phyloP scores from a whole-genome alignment of 2,797 vertebrate species.

The Tamandua tetradactyla region DNA sequence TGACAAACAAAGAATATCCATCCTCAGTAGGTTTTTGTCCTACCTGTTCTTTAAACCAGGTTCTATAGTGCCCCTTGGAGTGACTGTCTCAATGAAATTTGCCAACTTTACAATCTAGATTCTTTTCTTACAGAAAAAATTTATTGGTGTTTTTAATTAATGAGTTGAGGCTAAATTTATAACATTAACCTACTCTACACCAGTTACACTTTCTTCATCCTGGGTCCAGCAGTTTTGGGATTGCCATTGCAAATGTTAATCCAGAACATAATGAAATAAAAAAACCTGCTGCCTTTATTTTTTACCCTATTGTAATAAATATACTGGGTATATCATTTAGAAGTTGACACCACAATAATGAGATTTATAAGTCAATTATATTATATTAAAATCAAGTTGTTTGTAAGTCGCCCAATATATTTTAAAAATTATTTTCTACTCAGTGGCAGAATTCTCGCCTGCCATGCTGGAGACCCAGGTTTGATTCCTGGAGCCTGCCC shows the following conservation, averaged over 20 bases:
- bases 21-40: not conserved
- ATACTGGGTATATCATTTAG: not conserved
- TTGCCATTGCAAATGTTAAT: conserved; percentile 20
- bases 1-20: not conserved
- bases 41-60: not conserved
- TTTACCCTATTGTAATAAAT: not conserved
- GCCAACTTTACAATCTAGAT: not conserved
- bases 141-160: not conserved
- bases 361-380: too few relatives aligned
- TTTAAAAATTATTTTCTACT: conserved; percentile 67
- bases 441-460: too few relatives aligned
- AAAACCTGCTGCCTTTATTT: not conserved
- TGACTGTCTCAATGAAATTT: not conserved
- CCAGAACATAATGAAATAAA: conserved; percentile 38
- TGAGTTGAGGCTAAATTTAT: not conserved
- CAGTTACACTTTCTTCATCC: conserved; percentile 14
- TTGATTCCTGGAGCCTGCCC: too few relatives aligned
- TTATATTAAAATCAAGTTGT: conserved; percentile 14
- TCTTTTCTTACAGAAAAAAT: not conserved
- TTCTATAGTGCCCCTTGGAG: not conserved
- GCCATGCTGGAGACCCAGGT: too few relatives aligned
- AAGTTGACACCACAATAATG: conserved; percentile 54
- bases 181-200: not conserved
- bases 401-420: conserved; percentile 37
- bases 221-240: not conserved